Conservation (phyloP, 2,797 vertebrate genomes). For the Buceros bicornis region DNA sequence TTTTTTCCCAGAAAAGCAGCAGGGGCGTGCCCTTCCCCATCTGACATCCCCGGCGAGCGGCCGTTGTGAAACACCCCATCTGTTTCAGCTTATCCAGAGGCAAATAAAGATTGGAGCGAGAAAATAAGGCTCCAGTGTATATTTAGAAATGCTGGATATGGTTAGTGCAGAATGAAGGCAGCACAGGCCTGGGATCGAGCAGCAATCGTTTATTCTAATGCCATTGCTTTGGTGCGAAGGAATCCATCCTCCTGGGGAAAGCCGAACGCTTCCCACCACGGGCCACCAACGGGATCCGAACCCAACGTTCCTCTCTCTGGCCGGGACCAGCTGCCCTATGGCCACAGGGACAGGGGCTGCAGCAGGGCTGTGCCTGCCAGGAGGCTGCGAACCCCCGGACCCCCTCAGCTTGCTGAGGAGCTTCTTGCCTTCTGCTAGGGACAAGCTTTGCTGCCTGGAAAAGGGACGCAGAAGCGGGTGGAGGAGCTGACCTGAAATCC, state of each 20-base stretch:
- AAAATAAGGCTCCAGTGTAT: constrained; percentile 70
- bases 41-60: constrained; percentile 56
- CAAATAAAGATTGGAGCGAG: constrained; percentile 63
- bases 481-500: background rate
- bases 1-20: constrained; percentile 68
- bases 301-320: background rate
- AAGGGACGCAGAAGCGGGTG: background rate
- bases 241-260: constrained; percentile 42
- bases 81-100: constrained; percentile 73
- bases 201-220: constrained; percentile 63
- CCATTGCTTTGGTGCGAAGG: constrained; percentile 63
- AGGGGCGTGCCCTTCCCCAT: constrained; percentile 60
- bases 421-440: background rate
- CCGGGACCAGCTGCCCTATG: background rate
- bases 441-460: background rate
- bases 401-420: rapidly evolving
- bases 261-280: background rate
- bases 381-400: rapidly evolving
- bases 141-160: constrained; percentile 70
- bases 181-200: constrained; percentile 43
- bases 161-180: constrained; percentile 48
- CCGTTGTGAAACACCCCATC: constrained; percentile 68
- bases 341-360: background rate
- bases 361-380: rapidly evolving
- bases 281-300: constrained; percentile 47